Evolutionary conservation across 2,888 invertebrate species (phyloP), one percentile per base, ranked within the genome.

Genomic region (Polietes domitor): DNA sequence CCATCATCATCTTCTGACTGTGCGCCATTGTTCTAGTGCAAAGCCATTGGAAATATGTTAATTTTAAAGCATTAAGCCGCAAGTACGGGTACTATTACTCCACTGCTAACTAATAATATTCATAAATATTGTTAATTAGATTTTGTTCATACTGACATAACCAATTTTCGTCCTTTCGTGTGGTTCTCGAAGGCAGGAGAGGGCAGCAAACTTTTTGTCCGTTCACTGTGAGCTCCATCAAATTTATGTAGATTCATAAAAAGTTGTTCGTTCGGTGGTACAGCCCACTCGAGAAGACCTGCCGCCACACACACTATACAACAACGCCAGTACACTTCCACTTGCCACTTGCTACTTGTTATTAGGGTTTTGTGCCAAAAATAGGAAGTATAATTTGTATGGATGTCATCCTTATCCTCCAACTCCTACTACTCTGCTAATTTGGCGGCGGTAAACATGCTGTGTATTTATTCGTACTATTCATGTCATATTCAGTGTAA

Each of bases 121-220:
- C 76, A 73, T 79, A 79, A 76, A 83, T 68, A 73, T 68, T 72
- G 58, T 72, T 83, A 83, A 83, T 83, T 76, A 79, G 65, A 76
- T 76, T 72, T 68, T 15, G 43, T 43, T 68, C 41, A 70, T 70
- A 47, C 15, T 43, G 50, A 50, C 61, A 55, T 28, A 68, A 68
- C 43, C 68, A 68, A 68, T 43, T 68, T 68, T n/a, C 68, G 10
- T 41, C 19, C 6, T 65, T 68, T 68, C 21, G 15, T 15, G 32
- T 32, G 12, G n/a, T n/a, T n/a, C 47, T 47, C n/a, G 4, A 47
- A 47, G n/a, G 47, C 24, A 17, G 5, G 32, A n/a, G 9, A 21
- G 65, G 80, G 55, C 72, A 43, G 71, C 61, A 43, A 68, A 65
- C 9, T 72, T 76, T 17, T 68, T 77, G 53, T 21, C 26, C 15